phyloP scores from a whole-genome alignment of 2,888 invertebrate species.

The Strigamia transsilvanica region DNA sequence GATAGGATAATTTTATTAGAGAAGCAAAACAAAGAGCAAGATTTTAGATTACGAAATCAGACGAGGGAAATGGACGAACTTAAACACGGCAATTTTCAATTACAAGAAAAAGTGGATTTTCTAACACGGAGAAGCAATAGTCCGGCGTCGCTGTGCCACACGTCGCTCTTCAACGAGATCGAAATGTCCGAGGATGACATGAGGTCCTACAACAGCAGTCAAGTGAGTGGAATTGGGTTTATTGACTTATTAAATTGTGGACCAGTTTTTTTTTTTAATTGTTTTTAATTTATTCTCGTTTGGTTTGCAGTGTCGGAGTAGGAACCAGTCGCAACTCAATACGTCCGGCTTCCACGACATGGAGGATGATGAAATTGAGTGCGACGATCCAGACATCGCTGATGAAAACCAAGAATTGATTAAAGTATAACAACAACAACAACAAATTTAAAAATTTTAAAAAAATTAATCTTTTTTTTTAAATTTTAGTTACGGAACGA shows the following conservation, averaged over 20 bases:
- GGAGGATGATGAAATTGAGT: slow-evolving; percentile 63
- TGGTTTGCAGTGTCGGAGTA: slow-evolving; percentile 41
- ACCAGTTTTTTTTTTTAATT: background rate
- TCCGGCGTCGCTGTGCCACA: slow-evolving; percentile 63
- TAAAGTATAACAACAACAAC: slow-evolving; percentile 57
- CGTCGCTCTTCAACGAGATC: slow-evolving; percentile 90
- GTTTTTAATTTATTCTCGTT: background rate
- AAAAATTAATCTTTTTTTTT: slow-evolving; percentile 41
- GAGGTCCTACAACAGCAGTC: slow-evolving; percentile 43
- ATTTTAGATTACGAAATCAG: slow-evolving; percentile 68
- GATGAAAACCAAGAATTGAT: slow-evolving; percentile 58
- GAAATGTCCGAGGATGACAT: slow-evolving; percentile 67
- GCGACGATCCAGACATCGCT: slow-evolving; percentile 61
- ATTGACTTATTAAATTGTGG: background rate
- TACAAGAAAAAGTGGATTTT: slow-evolving; percentile 75
- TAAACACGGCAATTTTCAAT: slow-evolving; percentile 75
- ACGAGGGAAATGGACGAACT: slow-evolving; percentile 74
- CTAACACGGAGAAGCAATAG: slow-evolving; percentile 64
- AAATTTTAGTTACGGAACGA: slow-evolving; percentile 65
- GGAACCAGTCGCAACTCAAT: slow-evolving; percentile 62
- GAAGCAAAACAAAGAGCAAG: slow-evolving; percentile 79
- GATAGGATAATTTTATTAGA: slow-evolving; percentile 87
- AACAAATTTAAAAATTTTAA: background rate
- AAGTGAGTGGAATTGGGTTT: background rate
- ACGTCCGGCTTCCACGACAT: slow-evolving; percentile 58